Evolutionary conservation across 2,797 vertebrate species (phyloP), one percentile per base, ranked within the genome.

Genomic region (Monodelphis domestica): DNA sequence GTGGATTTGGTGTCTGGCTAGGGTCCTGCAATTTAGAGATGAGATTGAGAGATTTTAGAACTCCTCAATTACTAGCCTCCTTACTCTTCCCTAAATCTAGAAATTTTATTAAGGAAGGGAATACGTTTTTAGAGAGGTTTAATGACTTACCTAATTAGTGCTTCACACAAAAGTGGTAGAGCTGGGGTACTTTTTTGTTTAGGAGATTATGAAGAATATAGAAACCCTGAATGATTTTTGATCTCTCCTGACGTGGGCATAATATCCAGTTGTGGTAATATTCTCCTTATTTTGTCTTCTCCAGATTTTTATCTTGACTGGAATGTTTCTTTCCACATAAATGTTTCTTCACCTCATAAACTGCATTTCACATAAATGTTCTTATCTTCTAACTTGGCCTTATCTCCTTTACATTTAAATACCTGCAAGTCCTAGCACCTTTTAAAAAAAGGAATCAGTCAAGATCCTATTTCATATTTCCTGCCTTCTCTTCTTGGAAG

Each of bases 341-440:
- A n/a, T n/a, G n/a, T n/a, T n/a, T n/a, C n/a, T n/a, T n/a, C 56
- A 78, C 5, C 33, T 91, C 63, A 30, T 50, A 91, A 70, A 38
- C 56, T 93, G 24, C 87, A 94, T 96, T 38, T 91, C 5, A 84
- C 50, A 11, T 3, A 33, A 11, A 50, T 88, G 0, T 51, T 91
- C 70, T 53, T 53, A n/a, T n/a, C 6, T 4, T 53, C 33, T 24
- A 52, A 3, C 57, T 21, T 89, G 89, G 17, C 57, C 29, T 78
- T 90, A 55, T 95, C 33, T 94, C 88, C 2, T 38, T 24, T 95
- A 50, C 9, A 9, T 87, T 52, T 70, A 90, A 91, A n/a, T 51
- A 92, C 11, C 4, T 90, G 91, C 12, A 50, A 92, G 0, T 89
- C 3, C 21, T 90, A 52, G 53, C 30, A 88, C 14, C 24, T 1